Conservation (phyloP, 2,797 vertebrate genomes). For the Oryzias sinensis region DNA sequence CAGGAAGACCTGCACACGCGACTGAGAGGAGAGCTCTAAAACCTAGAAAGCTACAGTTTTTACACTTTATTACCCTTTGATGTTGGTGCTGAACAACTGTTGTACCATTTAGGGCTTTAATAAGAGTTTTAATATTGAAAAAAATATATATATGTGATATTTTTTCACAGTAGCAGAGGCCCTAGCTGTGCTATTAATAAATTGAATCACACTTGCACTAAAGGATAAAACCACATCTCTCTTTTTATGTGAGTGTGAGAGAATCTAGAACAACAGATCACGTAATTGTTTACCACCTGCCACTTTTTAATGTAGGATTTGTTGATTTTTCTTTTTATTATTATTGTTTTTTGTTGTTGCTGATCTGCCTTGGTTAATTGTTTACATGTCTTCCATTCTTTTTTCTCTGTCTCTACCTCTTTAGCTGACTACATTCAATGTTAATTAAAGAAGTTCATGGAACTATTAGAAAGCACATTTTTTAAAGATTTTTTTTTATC, state of each 20-base stretch:
- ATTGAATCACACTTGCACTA: slow-evolving; percentile 39
- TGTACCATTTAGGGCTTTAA: too few relatives aligned
- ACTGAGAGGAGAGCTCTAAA: slow-evolving; percentile 86
- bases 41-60: slow-evolving; percentile 4
- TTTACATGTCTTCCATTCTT: not conserved
- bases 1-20: slow-evolving; percentile 88
- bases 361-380: slow-evolving; percentile 3
- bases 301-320: too few relatives aligned
- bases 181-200: not conserved
- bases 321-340: not conserved
- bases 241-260: slow-evolving; percentile 5
- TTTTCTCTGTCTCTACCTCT: slow-evolving; percentile 24
- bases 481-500: not conserved
- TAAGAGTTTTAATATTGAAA: too few relatives aligned
- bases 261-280: not conserved
- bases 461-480: slow-evolving; percentile 7
- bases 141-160: too few relatives aligned
- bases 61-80: too few relatives aligned
- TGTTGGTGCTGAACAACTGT: too few relatives aligned
- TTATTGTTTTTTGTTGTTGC: not conserved
- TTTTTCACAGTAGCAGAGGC: too few relatives aligned
- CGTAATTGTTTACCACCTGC: slow-evolving; percentile 8
- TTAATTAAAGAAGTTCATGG: slow-evolving; percentile 12
- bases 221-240: slow-evolving; percentile 16
- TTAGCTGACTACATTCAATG: slow-evolving; percentile 12